These are phyloP conservation scores for Pelosia muscerda DNA, from an alignment of 2,888 invertebrate species.

Conservation along the genomic window DNA sequence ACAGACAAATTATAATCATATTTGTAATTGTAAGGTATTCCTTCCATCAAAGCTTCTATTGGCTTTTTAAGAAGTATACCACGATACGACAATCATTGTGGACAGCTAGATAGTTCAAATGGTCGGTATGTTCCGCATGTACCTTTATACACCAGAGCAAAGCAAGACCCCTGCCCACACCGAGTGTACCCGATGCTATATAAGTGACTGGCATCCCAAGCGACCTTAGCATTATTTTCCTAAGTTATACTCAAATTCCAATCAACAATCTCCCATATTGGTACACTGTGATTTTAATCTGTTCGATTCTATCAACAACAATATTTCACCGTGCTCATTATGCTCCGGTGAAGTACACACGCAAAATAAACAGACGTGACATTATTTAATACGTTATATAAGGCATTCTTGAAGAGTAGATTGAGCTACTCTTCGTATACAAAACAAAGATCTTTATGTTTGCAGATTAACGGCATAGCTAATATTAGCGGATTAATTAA, in stretches of 20 bases:
- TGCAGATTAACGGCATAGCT: not conserved
- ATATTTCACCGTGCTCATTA: conserved; percentile 1
- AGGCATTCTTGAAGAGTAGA: not conserved
- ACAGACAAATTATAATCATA: no score
- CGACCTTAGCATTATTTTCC: no score
- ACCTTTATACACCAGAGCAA: no score
- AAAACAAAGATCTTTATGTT: not conserved
- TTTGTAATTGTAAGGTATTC: no score
- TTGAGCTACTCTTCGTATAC: not conserved
- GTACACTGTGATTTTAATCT: not conserved
- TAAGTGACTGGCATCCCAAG: no score
- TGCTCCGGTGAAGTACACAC: not conserved
- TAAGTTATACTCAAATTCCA: not conserved
- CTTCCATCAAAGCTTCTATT: no score
- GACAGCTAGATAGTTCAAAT: no score
- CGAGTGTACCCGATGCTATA: no score
- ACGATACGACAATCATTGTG: no score
- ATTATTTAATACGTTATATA: not conserved
- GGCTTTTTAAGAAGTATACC: no score
- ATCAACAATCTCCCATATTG: not conserved
- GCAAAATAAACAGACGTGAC: not conserved
- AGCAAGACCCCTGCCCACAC: no score
- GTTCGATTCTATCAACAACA: not conserved
- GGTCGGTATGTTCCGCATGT: no score
- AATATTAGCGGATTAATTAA: conserved; percentile 10